phyloP scores from a whole-genome alignment of 2,888 invertebrate species.

The Folsomia manolachei region DNA sequence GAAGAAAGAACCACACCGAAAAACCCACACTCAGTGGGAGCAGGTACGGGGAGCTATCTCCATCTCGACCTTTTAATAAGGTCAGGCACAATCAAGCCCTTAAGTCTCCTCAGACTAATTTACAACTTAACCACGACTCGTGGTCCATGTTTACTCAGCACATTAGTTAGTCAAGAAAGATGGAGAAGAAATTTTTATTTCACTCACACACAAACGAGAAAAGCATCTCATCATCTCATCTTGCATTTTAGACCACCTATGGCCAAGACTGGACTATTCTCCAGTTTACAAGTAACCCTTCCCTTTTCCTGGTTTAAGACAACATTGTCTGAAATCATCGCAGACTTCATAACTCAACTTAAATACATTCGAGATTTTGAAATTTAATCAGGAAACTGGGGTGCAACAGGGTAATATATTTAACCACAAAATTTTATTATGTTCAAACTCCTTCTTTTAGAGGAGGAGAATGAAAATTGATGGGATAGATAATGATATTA shows the following conservation, averaged over 20 bases:
- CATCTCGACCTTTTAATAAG: conserved; percentile 51
- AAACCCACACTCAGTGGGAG: conserved; percentile 40
- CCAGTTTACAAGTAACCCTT: background rate
- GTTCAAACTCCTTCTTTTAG: background rate
- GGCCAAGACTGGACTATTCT: conserved; percentile 1
- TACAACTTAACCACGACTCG: conserved; percentile 32
- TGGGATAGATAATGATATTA: background rate
- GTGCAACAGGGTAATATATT: background rate
- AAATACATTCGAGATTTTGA: conserved; percentile 16
- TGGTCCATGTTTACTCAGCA: conserved; percentile 5
- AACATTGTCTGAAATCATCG: conserved; percentile 7
- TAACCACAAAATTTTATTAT: conserved; percentile 2
- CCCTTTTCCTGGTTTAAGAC: background rate
- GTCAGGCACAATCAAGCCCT: conserved; percentile 46
- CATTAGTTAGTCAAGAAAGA: too few relatives aligned
- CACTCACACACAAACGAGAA: conserved; percentile 17
- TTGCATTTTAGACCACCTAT: conserved; percentile 17
- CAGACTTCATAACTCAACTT: conserved; percentile 12
- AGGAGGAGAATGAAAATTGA: background rate
- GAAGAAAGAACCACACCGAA: conserved; percentile 24
- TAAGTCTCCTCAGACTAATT: conserved; percentile 41
- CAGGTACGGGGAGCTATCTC: conserved; percentile 41
- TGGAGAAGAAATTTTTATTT: conserved; percentile 23
- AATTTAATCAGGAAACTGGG: conserved; percentile 18
- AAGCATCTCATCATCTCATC: too few relatives aligned